phyloP scores from a whole-genome alignment of 2,797 vertebrate genomes.

The Catamblyrhynchus diadema region DNA sequence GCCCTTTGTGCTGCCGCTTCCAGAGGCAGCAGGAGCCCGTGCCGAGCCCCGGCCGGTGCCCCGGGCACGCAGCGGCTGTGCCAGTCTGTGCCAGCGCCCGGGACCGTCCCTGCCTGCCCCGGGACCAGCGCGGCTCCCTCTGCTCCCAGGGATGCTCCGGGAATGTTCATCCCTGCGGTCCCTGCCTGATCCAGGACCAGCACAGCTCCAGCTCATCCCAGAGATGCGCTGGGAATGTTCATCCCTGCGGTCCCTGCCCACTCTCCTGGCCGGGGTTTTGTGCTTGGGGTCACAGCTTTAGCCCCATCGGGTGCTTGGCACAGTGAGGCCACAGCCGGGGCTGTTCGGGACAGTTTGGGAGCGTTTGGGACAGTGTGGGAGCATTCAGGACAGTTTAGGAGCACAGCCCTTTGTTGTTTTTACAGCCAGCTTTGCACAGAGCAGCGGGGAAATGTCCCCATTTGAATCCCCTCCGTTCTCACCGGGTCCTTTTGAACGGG shows the following conservation, averaged over 20 bases:
- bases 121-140: neutral
- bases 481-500: slow-evolving; percentile 42
- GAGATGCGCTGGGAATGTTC: neutral
- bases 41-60: neutral
- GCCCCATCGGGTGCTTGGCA: rapidly evolving
- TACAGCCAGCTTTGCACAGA: neutral
- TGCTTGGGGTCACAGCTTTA: neutral
- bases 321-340: neutral
- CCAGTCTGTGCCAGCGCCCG: neutral
- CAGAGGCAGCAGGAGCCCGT: rapidly evolving
- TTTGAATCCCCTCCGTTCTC: slow-evolving; percentile 39
- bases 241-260: neutral
- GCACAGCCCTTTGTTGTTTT: neutral
- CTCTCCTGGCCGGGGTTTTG: neutral
- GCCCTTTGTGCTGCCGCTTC: neutral
- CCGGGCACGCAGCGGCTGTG: neutral
- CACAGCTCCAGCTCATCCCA: too few relatives aligned
- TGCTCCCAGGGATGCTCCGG: neutral
- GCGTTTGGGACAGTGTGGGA: too few relatives aligned
- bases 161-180: too few relatives aligned
- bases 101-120: too few relatives aligned
- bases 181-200: too few relatives aligned
- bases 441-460: slow-evolving; percentile 8
- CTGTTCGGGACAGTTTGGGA: neutral
- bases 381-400: too few relatives aligned